phyloP scores from a whole-genome alignment of 1,140 invertebrate genomes.

The Drosophila cardini region DNA sequence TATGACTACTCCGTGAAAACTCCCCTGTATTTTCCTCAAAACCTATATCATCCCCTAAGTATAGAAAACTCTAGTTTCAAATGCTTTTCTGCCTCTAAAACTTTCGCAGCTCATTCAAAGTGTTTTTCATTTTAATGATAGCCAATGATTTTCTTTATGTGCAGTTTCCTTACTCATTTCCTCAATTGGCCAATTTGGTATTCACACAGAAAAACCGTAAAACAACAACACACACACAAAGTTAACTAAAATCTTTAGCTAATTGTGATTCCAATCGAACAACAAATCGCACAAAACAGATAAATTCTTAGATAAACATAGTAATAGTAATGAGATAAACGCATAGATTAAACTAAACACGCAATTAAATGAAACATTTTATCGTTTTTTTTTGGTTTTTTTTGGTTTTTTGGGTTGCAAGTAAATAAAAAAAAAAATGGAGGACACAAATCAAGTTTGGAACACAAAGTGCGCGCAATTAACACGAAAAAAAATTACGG shows the following conservation, averaged over 20 bases:
- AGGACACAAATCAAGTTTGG: slow-evolving; percentile 18
- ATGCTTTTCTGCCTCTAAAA: too few relatives aligned
- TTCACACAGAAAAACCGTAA: slow-evolving; percentile 17
- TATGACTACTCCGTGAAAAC: too few relatives aligned
- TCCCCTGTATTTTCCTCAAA: not conserved
- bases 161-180: not conserved
- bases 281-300: slow-evolving; percentile 44
- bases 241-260: slow-evolving; percentile 15
- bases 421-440: slow-evolving; percentile 28
- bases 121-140: not conserved
- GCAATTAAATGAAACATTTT: slow-evolving; percentile 43
- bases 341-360: slow-evolving; percentile 39
- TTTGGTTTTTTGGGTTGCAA: slow-evolving; percentile 41
- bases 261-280: slow-evolving; percentile 32
- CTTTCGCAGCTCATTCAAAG: slow-evolving; percentile 26
- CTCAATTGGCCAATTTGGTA: slow-evolving; percentile 2
- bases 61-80: too few relatives aligned
- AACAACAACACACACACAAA: slow-evolving; percentile 23
- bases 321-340: slow-evolving; percentile 39
- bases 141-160: slow-evolving; percentile 26
- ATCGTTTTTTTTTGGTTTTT: slow-evolving; percentile 13
- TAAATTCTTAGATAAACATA: slow-evolving; percentile 38
- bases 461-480: slow-evolving; percentile 52
- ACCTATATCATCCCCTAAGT: not conserved
- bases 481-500: slow-evolving; percentile 20